Base-by-base conservation (phyloP, 2,888 invertebrate genomes). In the Mimumesa dahlbomi region DNA sequence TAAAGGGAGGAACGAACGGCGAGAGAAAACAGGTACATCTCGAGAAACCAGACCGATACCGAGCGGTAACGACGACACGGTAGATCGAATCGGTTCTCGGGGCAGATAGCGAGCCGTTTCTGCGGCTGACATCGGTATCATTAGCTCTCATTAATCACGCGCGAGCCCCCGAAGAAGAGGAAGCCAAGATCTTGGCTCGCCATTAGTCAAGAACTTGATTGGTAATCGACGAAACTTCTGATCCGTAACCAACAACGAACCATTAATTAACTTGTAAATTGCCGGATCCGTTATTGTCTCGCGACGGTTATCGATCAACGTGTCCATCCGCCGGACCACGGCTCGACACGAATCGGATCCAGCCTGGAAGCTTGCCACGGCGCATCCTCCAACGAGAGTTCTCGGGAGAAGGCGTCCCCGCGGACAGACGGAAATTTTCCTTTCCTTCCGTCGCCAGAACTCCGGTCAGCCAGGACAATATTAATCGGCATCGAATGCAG, bases 221-320 rank as follows among this genome's bases (percentile, higher is more conserved):
- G 77, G 77, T 71, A 71, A 74, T 77, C 64, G 73, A 59, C 56
- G 74, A 64, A 76, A 74, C 71, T 69, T 76, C 57, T 40, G 70
- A 75, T 70, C 57, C 61, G 67, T 61, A 48, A 72, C 54, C 54
- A 64, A 25, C 53, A 50, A n/a, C 43, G 48, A n/a, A 40, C 40
- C 67, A 74, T 79, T 74, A 76, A 79, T 79, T 79, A 77, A 65
- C 66, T 59, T 38, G 66, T 48, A 59, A 67, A 74, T 67, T 38
- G 59, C 7, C 36, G 38, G 52, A 61, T 53, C 50, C 57, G 38
- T 63, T 64, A 48, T 62, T 64, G 52, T 64, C 63, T 42, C 50
- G 43, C 45, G 25, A 19, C 18, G 21, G 48, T 13, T 49, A 61
- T 66, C 53, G 57, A 50, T 70, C 52, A 18, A 14, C 16, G 9